Percentiles rank a stretch among this genome's conserved stretches.
phyloP scores from a whole-genome alignment of 2,113 vertebrate species.

The Hoplias malabaricus region DNA sequence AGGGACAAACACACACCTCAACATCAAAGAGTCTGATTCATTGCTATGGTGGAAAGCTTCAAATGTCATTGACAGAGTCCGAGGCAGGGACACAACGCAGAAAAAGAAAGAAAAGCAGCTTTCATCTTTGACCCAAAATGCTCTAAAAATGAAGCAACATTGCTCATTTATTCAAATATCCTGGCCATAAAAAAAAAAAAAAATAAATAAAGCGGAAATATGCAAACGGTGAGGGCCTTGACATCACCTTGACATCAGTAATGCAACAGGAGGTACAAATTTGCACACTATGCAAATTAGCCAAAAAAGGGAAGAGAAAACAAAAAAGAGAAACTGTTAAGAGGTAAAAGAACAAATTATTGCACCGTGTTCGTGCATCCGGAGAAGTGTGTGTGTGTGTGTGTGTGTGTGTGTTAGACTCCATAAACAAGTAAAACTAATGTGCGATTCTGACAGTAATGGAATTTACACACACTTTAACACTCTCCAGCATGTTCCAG shows the following conservation, averaged over 20 bases:
- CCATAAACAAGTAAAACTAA: background rate
- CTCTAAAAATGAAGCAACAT: background rate
- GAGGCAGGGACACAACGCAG: background rate
- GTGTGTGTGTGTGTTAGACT: background rate
- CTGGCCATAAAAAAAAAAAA: constrained; percentile 11
- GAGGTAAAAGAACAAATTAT: background rate
- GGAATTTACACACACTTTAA: background rate
- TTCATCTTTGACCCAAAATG: background rate
- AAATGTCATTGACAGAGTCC: constrained; percentile 1
- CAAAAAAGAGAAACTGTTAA: background rate
- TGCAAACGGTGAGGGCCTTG: background rate
- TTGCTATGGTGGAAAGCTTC: background rate
- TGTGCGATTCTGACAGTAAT: background rate
- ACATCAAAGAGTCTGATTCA: constrained; percentile 11
- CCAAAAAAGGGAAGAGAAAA: constrained; percentile 26
- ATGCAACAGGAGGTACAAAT: background rate
- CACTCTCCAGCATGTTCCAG: background rate
- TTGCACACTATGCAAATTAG: constrained; percentile 36
- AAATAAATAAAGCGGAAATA: background rate
- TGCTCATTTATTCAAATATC: constrained; percentile 23
- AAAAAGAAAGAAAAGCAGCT: background rate
- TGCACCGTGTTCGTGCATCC: too few relatives aligned
- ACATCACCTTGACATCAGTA: background rate
- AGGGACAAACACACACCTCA: background rate
- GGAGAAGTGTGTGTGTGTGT: background rate